Conservation (phyloP, 92 coral and sea anemone genomes). For the Epizoanthus illoricatus region DNA sequence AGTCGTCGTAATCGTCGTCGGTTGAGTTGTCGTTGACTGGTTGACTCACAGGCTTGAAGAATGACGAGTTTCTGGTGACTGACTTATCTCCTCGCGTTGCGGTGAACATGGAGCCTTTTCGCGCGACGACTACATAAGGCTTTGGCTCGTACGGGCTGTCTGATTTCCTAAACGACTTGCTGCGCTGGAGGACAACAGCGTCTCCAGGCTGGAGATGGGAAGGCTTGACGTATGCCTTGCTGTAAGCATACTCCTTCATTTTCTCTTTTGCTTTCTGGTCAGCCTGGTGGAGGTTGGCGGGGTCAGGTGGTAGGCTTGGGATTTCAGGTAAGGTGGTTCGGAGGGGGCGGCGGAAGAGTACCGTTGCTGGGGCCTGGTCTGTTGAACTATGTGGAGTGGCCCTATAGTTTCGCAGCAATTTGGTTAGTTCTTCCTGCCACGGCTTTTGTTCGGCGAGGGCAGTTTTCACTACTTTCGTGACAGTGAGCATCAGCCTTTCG, state of each 20-base stretch:
- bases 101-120: slow-evolving; percentile 68
- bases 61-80: slow-evolving; percentile 50
- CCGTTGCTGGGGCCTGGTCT: slow-evolving; percentile 50
- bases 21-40: no score
- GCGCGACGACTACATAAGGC: slow-evolving; percentile 46
- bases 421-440: slow-evolving; percentile 15
- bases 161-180: slow-evolving; percentile 35
- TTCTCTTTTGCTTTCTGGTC: slow-evolving; percentile 50
- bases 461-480: slow-evolving; percentile 20
- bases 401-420: slow-evolving; percentile 23
- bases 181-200: slow-evolving; percentile 54
- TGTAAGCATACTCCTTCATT: slow-evolving; percentile 65
- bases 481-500: slow-evolving; percentile 32
- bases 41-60: slow-evolving; percentile 35
- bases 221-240: slow-evolving; percentile 46
- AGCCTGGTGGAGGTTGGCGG: slow-evolving; percentile 12
- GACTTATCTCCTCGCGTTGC: slow-evolving; percentile 34
- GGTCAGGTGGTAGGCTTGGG: not conserved
- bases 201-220: slow-evolving; percentile 44
- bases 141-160: slow-evolving; percentile 50
- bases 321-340: slow-evolving; percentile 56
- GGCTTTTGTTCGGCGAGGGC: slow-evolving; percentile 16
- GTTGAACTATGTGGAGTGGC: slow-evolving; percentile 37
- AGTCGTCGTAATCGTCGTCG: no score
- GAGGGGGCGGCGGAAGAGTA: slow-evolving; percentile 53